Evolutionary conservation across 2,888 invertebrate genomes (phyloP).

Genomic region (Platerodrilus igneus): DNA sequence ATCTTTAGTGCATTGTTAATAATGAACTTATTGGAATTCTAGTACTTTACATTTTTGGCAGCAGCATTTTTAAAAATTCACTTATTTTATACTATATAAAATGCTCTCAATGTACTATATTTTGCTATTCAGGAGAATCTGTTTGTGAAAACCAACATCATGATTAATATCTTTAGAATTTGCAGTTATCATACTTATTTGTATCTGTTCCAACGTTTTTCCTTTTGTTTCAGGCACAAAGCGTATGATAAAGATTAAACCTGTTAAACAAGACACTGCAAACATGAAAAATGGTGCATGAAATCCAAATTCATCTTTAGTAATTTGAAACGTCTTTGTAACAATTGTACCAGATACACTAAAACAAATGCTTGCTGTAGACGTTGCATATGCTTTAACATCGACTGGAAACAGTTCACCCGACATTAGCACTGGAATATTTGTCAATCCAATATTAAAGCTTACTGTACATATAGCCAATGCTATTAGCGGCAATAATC

Average conservation of each 20-base stretch:
- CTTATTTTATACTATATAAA: too few relatives aligned
- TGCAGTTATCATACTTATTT: too few relatives aligned
- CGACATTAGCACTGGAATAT: constrained; percentile 48
- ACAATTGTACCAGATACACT: constrained; percentile 46
- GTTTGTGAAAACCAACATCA: too few relatives aligned
- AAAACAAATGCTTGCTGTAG: too few relatives aligned
- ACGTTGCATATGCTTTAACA: constrained; percentile 52
- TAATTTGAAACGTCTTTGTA: constrained; percentile 46
- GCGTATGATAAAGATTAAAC: constrained; percentile 56
- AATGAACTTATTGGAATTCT: too few relatives aligned
- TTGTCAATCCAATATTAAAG: constrained; percentile 49
- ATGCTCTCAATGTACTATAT: too few relatives aligned
- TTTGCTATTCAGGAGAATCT: too few relatives aligned
- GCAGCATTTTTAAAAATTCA: too few relatives aligned
- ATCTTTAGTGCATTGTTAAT: too few relatives aligned
- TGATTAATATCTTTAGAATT: too few relatives aligned
- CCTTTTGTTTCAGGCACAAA: constrained; percentile 67
- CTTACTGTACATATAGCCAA: constrained; percentile 46
- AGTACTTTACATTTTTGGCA: too few relatives aligned
- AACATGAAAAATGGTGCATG: constrained; percentile 64
- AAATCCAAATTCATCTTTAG: constrained; percentile 56
- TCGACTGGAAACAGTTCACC: constrained; percentile 52
- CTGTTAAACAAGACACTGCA: constrained; percentile 56
- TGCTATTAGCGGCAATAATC: too few relatives aligned
- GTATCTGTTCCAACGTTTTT: constrained; percentile 64